Evolutionary conservation across 2,797 vertebrate genomes (phyloP), one percentile per base, ranked within the genome.

Genomic region (Myripristis murdjan): DNA sequence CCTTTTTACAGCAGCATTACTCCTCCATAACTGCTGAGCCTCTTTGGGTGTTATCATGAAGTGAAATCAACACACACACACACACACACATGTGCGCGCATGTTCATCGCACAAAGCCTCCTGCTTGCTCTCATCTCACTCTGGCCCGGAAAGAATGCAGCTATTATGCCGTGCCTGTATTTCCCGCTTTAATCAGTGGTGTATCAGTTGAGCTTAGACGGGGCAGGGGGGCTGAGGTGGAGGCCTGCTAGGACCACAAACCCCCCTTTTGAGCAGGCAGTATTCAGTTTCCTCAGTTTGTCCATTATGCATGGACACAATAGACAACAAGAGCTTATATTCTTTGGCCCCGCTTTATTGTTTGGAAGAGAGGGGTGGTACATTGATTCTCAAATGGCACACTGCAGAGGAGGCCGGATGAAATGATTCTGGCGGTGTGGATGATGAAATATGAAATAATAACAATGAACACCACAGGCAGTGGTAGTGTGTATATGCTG

Each of bases 221-320:
- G 58, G 28, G 20, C 23, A 5, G 46, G 33, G 35, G 12, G 5
- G 22, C 3, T 8, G 37, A 51, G 46, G 31, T 16, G 22, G 46
- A 54, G 57, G 12, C n/a, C 33, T 48, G 23, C 56, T 24, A 9
- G 20, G 24, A 24, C 28, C 20, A 66, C 63, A 76, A 75, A 59
- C 41, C 35, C 33, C 37, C 47, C 52, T 39, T 63, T 64, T 53
- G 58, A 79, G 48, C 15, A 6, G 20, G 37, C 55, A 51, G 60
- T 59, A 39, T 84, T 82, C 18, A 60, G 11, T 84, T 83, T 72
- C 66, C 73, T 57, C 53, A 33, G 37, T 39, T 44, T 77, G 51
- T 72, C 43, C 65, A 74, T 81, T 83, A 72, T 84, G 41, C 58
- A 56, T 28, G 23, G 65, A 73, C 70, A 73, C 70, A 77, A 65